phyloP scores from a whole-genome alignment of 2,888 invertebrate genomes.

The Branchellion lobata region DNA sequence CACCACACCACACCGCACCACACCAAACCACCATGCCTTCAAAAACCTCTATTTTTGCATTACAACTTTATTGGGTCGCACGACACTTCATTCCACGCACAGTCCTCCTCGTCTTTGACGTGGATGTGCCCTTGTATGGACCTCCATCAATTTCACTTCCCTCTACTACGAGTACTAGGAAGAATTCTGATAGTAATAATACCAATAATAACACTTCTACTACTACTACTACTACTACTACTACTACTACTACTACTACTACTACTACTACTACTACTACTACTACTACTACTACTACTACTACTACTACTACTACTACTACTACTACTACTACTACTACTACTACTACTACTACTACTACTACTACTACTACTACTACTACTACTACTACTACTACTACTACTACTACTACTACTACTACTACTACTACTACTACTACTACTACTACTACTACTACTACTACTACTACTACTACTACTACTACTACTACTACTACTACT shows the following conservation, averaged over 20 bases:
- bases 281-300: slow-evolving; percentile 26
- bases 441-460: not conserved
- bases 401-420: too few species aligned
- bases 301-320: slow-evolving; percentile 29
- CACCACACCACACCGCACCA: too few species aligned
- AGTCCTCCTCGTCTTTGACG: too few species aligned
- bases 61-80: too few species aligned
- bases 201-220: not conserved
- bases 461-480: not conserved
- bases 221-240: slow-evolving; percentile 29
- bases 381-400: slow-evolving; percentile 29
- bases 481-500: not conserved
- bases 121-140: too few species aligned
- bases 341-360: slow-evolving; percentile 26
- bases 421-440: too few species aligned
- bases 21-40: too few species aligned
- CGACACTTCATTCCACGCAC: too few species aligned
- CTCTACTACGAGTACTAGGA: too few species aligned
- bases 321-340: slow-evolving; percentile 29
- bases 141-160: too few species aligned
- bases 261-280: slow-evolving; percentile 29
- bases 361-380: slow-evolving; percentile 26
- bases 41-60: too few species aligned
- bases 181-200: too few species aligned
- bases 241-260: slow-evolving; percentile 29